Conservation (phyloP, 2,888 invertebrate genomes). For the Timema cristinae region DNA sequence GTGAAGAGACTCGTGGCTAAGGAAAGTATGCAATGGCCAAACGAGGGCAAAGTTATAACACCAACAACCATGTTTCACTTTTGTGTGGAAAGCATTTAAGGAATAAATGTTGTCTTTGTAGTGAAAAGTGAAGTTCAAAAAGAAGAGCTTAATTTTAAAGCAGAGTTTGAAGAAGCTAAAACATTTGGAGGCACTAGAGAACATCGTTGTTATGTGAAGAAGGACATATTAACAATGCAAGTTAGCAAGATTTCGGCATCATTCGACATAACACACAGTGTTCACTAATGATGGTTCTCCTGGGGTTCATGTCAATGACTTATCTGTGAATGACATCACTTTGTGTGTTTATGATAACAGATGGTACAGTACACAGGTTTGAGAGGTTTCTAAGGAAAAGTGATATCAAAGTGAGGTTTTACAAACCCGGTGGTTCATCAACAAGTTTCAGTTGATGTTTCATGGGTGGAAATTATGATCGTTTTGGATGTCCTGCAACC, state of each 20-base stretch:
- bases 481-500: not conserved
- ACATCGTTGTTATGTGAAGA: not conserved
- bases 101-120: not conserved
- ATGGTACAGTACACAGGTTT: not conserved
- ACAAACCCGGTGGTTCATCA: slow-evolving; percentile 1
- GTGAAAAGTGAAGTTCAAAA: not conserved
- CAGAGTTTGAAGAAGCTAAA: not conserved
- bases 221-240: slow-evolving; percentile 4
- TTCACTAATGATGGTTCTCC: not conserved
- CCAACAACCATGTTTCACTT: not conserved
- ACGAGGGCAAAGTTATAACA: slow-evolving; percentile 2
- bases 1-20: slow-evolving; percentile 6
- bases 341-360: slow-evolving; percentile 7
- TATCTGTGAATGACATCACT: not conserved
- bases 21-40: slow-evolving; percentile 1
- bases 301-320: not conserved
- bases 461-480: slow-evolving; percentile 1
- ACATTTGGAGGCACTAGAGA: not conserved
- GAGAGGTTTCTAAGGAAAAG: slow-evolving; percentile 5
- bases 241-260: too few relatives aligned
- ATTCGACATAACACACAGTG: not conserved
- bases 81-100: slow-evolving; percentile 8
- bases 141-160: not conserved
- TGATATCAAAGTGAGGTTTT: not conserved
- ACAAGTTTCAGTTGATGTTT: slow-evolving; percentile 13